phyloP scores from a whole-genome alignment of 2,113 vertebrate genomes.

The Toxotes jaculatrix region DNA sequence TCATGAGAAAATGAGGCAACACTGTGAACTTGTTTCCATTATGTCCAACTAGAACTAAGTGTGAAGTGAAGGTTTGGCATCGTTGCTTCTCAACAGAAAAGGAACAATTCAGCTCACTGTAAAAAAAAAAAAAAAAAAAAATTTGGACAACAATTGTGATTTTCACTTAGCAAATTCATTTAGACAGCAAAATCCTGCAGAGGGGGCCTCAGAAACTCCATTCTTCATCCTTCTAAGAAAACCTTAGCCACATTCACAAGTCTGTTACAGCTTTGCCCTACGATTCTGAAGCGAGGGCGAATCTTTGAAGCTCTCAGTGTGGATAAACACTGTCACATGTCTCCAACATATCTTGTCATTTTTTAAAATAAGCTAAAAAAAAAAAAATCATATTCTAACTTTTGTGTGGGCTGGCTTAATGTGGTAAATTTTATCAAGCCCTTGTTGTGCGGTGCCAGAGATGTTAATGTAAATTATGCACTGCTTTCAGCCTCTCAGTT shows the following conservation, averaged over 20 bases:
- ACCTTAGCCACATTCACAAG: conserved; percentile 53
- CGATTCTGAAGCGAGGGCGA: conserved; percentile 31
- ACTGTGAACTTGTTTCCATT: conserved; percentile 41
- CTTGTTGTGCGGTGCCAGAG: conserved; percentile 47
- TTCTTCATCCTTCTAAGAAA: conserved; percentile 59
- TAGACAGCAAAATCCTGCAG: conserved; percentile 36
- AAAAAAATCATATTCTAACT: conserved; percentile 47
- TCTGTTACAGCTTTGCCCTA: conserved; percentile 37
- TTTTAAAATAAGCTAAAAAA: conserved; percentile 31
- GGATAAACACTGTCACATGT: conserved; percentile 64
- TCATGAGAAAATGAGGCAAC: conserved; percentile 37
- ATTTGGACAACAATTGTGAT: conserved; percentile 42
- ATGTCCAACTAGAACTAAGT: background rate
- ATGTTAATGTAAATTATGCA: conserved; percentile 70
- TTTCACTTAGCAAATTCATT: conserved; percentile 60
- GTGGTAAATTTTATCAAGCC: conserved; percentile 49
- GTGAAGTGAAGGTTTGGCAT: conserved; percentile 47
- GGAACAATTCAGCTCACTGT: conserved; percentile 32
- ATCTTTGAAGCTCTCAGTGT: conserved; percentile 45
- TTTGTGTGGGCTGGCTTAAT: conserved; percentile 50
- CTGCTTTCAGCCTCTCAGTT: conserved; percentile 64
- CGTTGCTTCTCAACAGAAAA: conserved; percentile 33
- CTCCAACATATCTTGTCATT: conserved; percentile 28
- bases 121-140: conserved; percentile 50
- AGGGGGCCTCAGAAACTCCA: conserved; percentile 10